Evolutionary conservation across 2,113 vertebrate genomes (phyloP).

Genomic region (Melanerpes formicivorus): DNA sequence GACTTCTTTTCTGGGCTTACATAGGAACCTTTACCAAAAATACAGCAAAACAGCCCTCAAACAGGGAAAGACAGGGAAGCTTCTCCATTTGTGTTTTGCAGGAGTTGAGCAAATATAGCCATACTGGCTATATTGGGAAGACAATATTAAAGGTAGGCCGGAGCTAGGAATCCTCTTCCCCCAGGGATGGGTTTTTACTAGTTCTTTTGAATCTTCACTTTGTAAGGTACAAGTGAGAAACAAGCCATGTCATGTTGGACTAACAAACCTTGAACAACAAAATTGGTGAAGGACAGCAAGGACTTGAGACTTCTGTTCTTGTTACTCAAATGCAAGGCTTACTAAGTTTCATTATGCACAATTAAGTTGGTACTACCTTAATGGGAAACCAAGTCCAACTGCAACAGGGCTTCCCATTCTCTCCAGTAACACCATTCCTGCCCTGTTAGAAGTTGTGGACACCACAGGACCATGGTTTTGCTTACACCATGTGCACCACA

Average conservation of each 20-base stretch:
- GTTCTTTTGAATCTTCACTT: not conserved
- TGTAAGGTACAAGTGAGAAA: not conserved
- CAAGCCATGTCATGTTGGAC: accelerated
- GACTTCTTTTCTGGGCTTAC: not conserved
- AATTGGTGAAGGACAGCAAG: not conserved
- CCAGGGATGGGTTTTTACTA: not conserved
- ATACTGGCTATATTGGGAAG: not conserved
- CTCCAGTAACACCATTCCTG: not conserved
- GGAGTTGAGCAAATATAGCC: not conserved
- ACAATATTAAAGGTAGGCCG: not conserved
- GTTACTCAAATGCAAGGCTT: not conserved
- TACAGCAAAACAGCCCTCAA: not conserved
- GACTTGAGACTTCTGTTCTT: not conserved
- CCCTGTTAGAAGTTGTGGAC: not conserved
- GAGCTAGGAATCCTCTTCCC: not conserved
- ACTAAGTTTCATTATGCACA: accelerated
- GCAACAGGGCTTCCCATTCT: not conserved
- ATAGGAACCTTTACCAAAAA: not conserved
- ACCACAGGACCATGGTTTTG: not conserved
- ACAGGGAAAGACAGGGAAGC: not conserved
- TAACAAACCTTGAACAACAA: not conserved
- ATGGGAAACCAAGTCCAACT: not conserved
- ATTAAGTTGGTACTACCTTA: too few relatives aligned
- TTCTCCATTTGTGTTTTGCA: not conserved
- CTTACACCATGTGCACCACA: not conserved